Percentiles rank a stretch among this genome's conserved stretches.
Conservation (phyloP, 2,113 vertebrate genomes). For the Grammomys dolichurus region DNA sequence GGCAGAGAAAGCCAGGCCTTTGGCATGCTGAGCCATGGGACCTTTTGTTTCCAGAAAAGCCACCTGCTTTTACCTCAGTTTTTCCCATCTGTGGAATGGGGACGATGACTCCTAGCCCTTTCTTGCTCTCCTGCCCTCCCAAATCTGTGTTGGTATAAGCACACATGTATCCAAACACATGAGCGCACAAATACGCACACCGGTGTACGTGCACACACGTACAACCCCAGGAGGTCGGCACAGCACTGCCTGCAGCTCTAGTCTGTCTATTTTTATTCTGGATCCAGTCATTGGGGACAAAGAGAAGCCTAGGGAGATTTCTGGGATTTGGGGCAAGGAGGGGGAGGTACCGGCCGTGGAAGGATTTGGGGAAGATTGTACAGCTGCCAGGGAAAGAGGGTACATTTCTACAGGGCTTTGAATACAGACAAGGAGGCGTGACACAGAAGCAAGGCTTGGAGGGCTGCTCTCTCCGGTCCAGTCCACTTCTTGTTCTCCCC, state of each 20-base stretch:
- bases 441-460: fast-evolving
- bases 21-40: background rate
- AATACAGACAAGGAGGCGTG: background rate
- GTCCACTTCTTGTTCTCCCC: too few relatives aligned
- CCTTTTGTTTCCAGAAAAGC: background rate
- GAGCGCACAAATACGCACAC: background rate
- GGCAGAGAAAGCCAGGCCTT: background rate
- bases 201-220: too few relatives aligned
- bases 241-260: fast-evolving
- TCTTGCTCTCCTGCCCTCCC: background rate
- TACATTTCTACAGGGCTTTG: background rate
- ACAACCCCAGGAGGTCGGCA: background rate
- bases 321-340: background rate
- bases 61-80: background rate
- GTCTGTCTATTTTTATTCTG: constrained; percentile 37
- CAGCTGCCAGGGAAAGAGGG: background rate
- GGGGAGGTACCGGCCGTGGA: background rate
- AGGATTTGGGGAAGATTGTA: background rate
- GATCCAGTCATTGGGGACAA: background rate
- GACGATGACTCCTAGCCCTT: background rate
- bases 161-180: too few relatives aligned
- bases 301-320: background rate
- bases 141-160: background rate
- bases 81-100: background rate
- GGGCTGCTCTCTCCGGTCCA: fast-evolving